Base-by-base conservation (phyloP, 2,888 invertebrate species). In the Congeria kusceri region DNA sequence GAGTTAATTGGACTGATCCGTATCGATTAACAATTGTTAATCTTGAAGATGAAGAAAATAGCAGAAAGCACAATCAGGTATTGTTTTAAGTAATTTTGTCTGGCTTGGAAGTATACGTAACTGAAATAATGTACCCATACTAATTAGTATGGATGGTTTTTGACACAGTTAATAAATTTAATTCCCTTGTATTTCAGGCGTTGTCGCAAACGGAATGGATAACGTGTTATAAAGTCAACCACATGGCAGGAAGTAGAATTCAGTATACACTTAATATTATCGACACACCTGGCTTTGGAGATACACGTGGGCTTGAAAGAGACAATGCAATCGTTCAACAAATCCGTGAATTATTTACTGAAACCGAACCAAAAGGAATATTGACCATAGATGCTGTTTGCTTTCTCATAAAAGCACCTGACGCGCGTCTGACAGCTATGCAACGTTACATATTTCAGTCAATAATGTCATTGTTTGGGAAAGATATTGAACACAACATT, bases 371-470 rank as follows among this genome's bases (percentile, higher is more conserved):
- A 27, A 57, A 62, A 15, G 86, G 86, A 23, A 69, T 86, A 13
- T 47, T 75, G 32, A 71, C 29, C 15, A 59, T 86, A 11, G 86
- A 86, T 53, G 86, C 86, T 2, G 79, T 86, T 18, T 86, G 84
- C 46, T 83, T 84, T 72, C 58, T 53, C 18, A 78, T 74, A 18
- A 82, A 86, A 63, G 84, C 84, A 9, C 86, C 86, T 15, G 72
- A 80, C 27, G 82, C 80, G 1, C 63, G 84, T 18, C 77, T 86
- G 0, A 82, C 84, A 9, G 64, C 77, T 20, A 71, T 80, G 13
- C 86, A 86, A 65, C 78, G 63, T 53, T 86, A 86, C 63, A 84
- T 86, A 39, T 80, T 84, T 59, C 74, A 80, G 27, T 61, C 79
- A 25, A 83, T 83, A 18, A 58, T 84, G 32, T 83, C 83, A 4